Evolutionary conservation across 2,797 vertebrate species (phyloP).

Genomic region (Lepus townsendii): DNA sequence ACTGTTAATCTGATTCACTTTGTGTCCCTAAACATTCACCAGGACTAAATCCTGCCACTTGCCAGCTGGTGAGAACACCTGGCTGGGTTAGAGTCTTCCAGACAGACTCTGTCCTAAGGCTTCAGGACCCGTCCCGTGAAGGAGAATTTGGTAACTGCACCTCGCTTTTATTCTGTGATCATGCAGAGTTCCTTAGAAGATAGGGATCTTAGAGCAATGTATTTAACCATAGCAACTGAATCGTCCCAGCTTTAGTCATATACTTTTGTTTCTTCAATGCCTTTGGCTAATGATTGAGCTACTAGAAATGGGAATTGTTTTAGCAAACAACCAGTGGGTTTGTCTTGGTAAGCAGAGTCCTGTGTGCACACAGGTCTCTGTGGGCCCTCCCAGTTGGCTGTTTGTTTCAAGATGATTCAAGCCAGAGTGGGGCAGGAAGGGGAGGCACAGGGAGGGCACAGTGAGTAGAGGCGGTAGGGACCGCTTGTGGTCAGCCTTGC

Average conservation of each 20-base stretch:
- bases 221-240: background rate
- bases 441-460: rapidly evolving
- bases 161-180: background rate
- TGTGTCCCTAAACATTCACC: background rate
- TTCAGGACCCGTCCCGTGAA: background rate
- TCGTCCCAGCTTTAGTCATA: constrained; percentile 42
- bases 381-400: background rate
- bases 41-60: background rate
- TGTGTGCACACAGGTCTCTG: background rate
- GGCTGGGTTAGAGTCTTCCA: background rate
- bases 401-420: background rate
- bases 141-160: background rate
- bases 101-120: background rate
- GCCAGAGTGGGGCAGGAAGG: background rate
- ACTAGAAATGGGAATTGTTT: constrained; percentile 66
- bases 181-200: background rate
- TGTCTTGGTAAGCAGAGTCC: background rate
- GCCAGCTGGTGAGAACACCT: background rate
- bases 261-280: constrained; percentile 62
- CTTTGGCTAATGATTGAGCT: constrained; percentile 68
- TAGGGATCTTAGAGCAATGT: background rate
- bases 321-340: constrained; percentile 38
- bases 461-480: background rate
- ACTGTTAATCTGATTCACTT: background rate
- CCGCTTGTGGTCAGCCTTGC: background rate